A percentile compares a stretch with the other conserved stretches of the same genome.
These are phyloP conservation scores for Sussaba pulchella DNA, from an alignment of 2,888 invertebrate genomes.

Conservation along the genomic window DNA sequence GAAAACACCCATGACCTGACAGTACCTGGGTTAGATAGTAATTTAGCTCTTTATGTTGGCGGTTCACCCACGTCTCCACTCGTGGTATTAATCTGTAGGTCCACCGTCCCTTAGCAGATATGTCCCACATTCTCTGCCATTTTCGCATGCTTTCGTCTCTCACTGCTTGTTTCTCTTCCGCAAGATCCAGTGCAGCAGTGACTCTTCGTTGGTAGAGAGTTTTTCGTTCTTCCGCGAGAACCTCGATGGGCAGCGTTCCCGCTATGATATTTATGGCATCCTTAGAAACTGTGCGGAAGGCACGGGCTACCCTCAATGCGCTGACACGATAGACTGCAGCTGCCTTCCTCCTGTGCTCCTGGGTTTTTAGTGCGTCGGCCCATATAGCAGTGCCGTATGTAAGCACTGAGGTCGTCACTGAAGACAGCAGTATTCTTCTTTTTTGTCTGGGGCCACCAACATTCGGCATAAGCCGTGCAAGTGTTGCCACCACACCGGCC, in stretches of 20 bases:
- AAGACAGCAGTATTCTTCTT: slow-evolving; percentile 56
- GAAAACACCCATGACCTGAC: slow-evolving; percentile 42
- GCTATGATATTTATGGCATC: slow-evolving; percentile 58
- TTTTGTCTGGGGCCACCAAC: no score
- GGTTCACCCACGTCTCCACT: slow-evolving; percentile 35
- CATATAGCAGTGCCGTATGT: slow-evolving; percentile 61
- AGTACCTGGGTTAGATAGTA: slow-evolving; percentile 47
- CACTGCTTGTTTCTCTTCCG: slow-evolving; percentile 2
- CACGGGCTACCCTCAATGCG: slow-evolving; percentile 38
- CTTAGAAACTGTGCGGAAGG: slow-evolving; percentile 62
- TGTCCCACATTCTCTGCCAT: slow-evolving; percentile 29
- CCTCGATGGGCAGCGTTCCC: slow-evolving; percentile 55
- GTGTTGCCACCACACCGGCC: slow-evolving; percentile 11
- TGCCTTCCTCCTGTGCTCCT: slow-evolving; percentile 11
- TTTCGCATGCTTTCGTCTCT: not conserved
- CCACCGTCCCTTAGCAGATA: slow-evolving; percentile 19
- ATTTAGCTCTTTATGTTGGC: slow-evolving; percentile 35
- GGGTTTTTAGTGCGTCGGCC: slow-evolving; percentile 40
- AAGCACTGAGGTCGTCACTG: slow-evolving; percentile 63
- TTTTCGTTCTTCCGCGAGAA: slow-evolving; percentile 46
- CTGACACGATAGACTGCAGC: slow-evolving; percentile 19
- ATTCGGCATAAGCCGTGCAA: slow-evolving; percentile 21
- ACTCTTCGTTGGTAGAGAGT: slow-evolving; percentile 10
- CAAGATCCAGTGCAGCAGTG: not conserved
- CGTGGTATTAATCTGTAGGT: slow-evolving; percentile 32